Base-by-base conservation (phyloP, 2,113 vertebrate genomes). In the Actenoides lindsayi region DNA sequence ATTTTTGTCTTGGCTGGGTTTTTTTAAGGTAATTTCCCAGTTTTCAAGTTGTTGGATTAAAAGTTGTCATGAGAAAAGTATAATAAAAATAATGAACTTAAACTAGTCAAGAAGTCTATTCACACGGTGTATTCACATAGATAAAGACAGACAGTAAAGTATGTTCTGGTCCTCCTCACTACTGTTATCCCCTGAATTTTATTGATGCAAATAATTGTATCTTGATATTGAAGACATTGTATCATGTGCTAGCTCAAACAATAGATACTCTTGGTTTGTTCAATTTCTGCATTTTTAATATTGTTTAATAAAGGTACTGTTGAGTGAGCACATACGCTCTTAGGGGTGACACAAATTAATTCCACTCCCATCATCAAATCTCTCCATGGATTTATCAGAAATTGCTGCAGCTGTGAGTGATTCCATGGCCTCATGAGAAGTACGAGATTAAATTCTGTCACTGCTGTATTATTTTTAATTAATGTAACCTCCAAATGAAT, bases 381-480 rank as follows among this genome's bases (percentile, higher is more conserved):
- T 95, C 91, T 97, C 86, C 10, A 46, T 67, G 63, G 94, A 85
- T 94, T 96, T 96, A 90, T 96, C 89, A 50, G 50, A 92, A 92
- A 93, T 96, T 92, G 80, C 89, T 84, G 84, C 69, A 95, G 78
- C 86, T 97, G 73, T 64, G 87, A 93, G 91, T 92, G 93, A 67
- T 97, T 97, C 97, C 83, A 78, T 84, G 86, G 21, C 96, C 88
- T 97, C 83, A 64, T 57, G 94, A 97, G 94, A 97, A 97, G 90
- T 51, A 93, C 20, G 39, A 97, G 94, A 98, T 97, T 96, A 98
- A 98, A 94, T 89, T 96, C 97, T 96, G 93, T 96, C 96, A 96
- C 96, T 85, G 78, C 81, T 94, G 51, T 95, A 92, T 75, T 95
- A 74, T 89, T 96, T 98, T 98, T 96, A 98, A 98, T 98, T 98